phyloP scores from a whole-genome alignment of 1,140 invertebrate species.

The Brachystomella parvula region DNA sequence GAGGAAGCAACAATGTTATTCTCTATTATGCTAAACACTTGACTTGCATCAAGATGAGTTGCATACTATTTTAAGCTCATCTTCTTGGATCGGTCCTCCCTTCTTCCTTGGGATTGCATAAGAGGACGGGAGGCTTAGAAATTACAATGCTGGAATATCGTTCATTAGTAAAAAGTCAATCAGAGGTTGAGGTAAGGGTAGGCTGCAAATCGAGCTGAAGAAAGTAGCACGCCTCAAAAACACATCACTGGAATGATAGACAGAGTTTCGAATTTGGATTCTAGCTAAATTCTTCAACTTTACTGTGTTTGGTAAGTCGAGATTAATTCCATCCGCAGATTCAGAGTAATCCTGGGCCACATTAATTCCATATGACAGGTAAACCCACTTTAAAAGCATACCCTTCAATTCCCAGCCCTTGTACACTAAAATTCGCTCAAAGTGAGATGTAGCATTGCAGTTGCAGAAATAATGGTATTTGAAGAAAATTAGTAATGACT shows the following conservation, averaged over 20 bases:
- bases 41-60: too few relatives aligned
- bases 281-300: conserved; percentile 24
- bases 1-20: too few relatives aligned
- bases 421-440: background rate
- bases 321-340: background rate
- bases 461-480: conserved; percentile 24
- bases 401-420: background rate
- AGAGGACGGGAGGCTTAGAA: too few relatives aligned
- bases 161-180: conserved; percentile 25
- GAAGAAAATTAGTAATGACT: conserved; percentile 23
- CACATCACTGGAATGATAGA: background rate
- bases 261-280: conserved; percentile 14
- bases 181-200: conserved; percentile 20
- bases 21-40: too few relatives aligned
- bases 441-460: conserved; percentile 1
- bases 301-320: background rate
- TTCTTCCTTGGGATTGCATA: background rate
- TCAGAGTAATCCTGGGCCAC: background rate
- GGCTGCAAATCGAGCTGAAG: background rate
- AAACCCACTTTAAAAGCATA: conserved; percentile 25
- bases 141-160: too few relatives aligned
- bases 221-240: conserved; percentile 21
- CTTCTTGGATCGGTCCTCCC: background rate
- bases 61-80: background rate
- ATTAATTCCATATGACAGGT: conserved; percentile 10